Base-by-base conservation (phyloP, 2,113 vertebrate species). In the Mus pahari region DNA sequence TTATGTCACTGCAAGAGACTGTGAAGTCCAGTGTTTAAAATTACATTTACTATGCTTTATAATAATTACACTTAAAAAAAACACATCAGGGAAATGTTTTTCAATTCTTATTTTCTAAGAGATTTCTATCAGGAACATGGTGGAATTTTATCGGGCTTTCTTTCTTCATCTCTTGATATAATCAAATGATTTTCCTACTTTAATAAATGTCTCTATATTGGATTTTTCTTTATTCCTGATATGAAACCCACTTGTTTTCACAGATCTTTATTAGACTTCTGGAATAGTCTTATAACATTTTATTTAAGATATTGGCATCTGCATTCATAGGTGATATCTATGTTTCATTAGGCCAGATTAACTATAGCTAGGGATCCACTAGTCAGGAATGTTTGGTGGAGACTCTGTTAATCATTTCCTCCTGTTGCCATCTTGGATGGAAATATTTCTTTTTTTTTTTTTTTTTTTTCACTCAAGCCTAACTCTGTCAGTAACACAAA, bases 121-220 rank as follows among this genome's bases (percentile, higher is more conserved):
- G 12, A 89, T 92, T 95, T 96, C 90, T 86, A 91, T 95, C 62
- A 79, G n/a, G 48, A 90, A 79, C 14, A 50, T 93, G 73, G 28
- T 82, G 70, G 62, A 83, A 83, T 90, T 92, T 90, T 92, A 90
- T 68, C 9, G 53, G 81, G 24, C 81, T 50, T 91, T 60, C 97
- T 81, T 89, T 93, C 88, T 95, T 10, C n/a, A 79, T 89, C 48
- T 93, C 42, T 95, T 91, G 39, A 87, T 94, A 58, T 45, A 22
- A 92, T 92, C 48, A 58, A 60, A 42, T 78, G 55, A 42, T 95
- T 93, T 58, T 96, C 93, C 68, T 74, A 5, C 68, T 97, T 96
- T 93, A 93, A 87, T 97, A 95, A 91, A 64, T 93, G 60, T 78
- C 66, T 89, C 89, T 87, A 77, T 95, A 64, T 87, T 92, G 60